Conservation (phyloP, 1,140 invertebrate genomes). For the Amphibalanus amphitrite region DNA sequence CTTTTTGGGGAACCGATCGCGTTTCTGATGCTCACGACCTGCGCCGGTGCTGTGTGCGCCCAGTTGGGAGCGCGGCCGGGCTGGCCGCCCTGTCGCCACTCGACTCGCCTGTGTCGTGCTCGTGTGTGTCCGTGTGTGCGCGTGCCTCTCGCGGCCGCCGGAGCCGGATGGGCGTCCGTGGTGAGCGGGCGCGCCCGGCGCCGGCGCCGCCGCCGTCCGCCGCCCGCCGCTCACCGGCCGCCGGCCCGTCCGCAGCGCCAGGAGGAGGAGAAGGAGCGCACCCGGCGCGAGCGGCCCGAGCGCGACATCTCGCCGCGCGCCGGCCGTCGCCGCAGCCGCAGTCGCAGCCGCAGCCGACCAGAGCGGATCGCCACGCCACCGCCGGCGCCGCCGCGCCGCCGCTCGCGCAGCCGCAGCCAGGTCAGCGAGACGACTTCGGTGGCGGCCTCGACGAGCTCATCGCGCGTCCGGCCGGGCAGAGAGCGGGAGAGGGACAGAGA, state of each 20-base stretch:
- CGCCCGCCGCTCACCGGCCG: background rate
- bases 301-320: background rate
- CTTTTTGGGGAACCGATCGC: too few species aligned
- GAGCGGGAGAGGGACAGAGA: background rate
- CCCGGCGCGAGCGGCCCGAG: background rate
- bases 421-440: background rate
- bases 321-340: background rate
- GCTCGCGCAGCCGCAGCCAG: background rate
- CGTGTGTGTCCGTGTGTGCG: too few species aligned
- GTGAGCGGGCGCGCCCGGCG: background rate
- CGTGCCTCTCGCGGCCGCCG: background rate
- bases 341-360: background rate
- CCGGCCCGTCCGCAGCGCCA: background rate
- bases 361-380: too few species aligned
- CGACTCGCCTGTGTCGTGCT: too few species aligned
- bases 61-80: too few species aligned
- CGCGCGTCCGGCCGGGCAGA: background rate
- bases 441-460: background rate
- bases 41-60: background rate
- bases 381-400: too few species aligned
- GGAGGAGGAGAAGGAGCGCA: slow-evolving; percentile 4
- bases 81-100: background rate
- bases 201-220: too few species aligned
- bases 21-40: too few species aligned
- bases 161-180: background rate